These are phyloP conservation scores for Pecten maximus DNA, from an alignment of 2,888 invertebrate genomes.

Conservation along the genomic window DNA sequence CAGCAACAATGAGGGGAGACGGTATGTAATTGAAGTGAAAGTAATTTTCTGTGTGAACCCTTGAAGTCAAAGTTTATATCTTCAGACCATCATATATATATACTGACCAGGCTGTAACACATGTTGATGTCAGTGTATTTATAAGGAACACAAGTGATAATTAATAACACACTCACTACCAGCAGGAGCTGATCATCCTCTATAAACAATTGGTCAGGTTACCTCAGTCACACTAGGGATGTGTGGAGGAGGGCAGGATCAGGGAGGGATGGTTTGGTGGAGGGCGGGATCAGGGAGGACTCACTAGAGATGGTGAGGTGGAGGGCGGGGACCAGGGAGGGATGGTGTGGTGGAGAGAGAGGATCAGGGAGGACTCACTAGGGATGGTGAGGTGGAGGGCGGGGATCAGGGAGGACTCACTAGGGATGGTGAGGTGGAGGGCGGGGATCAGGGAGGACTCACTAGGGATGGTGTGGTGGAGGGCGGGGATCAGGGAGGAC, in stretches of 20 bases:
- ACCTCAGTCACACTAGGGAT: neutral
- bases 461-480: neutral
- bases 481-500: neutral
- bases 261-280: neutral
- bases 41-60: neutral
- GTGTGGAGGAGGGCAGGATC: neutral
- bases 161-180: neutral
- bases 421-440: neutral
- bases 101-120: neutral
- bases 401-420: neutral
- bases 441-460: neutral
- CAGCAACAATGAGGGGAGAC: too few relatives aligned
- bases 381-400: neutral
- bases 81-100: too few relatives aligned
- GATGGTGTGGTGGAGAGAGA: neutral
- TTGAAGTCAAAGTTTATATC: neutral
- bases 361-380: too few relatives aligned
- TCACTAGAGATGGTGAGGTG: neutral
- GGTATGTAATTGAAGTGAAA: too few relatives aligned
- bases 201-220: slow-evolving; percentile 1
- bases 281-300: neutral
- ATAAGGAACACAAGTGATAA: slow-evolving; percentile 11
- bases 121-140: neutral
- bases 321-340: neutral
- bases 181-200: neutral